Conservation (phyloP, 2,888 invertebrate genomes). For the Mesorhabditis belari region DNA sequence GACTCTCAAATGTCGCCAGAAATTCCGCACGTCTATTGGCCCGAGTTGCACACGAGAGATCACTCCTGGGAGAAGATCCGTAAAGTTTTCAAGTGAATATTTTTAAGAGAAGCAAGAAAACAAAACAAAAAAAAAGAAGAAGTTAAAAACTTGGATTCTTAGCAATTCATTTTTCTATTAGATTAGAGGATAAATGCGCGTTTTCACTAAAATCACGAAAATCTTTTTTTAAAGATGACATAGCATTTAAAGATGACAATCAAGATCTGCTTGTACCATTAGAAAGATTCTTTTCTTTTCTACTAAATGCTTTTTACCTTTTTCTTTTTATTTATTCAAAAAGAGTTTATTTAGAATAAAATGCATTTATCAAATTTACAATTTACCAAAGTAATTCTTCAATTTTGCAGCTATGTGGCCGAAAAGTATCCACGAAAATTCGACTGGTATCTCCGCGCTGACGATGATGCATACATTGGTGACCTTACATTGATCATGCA, state of each 20-base stretch:
- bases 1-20: constrained; percentile 31
- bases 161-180: neutral
- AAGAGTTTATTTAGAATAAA: neutral
- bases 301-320: neutral
- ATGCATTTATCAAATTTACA: neutral
- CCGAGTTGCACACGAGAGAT: constrained; percentile 26
- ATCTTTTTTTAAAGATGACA: no score
- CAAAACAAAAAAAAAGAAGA: no score
- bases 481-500: no score
- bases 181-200: no score
- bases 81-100: constrained; percentile 25
- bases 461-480: constrained; percentile 38
- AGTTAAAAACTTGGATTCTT: neutral
- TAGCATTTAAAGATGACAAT: no score
- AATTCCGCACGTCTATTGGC: constrained; percentile 35
- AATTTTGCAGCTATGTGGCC: constrained; percentile 18
- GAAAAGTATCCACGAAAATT: constrained; percentile 21
- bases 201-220: no score
- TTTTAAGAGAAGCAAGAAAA: no score
- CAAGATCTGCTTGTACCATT: no score
- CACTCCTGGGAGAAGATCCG: constrained; percentile 46
- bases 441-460: constrained; percentile 45
- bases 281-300: neutral
- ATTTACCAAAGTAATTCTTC: neutral
- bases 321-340: neutral